A percentile compares a stretch with the other conserved stretches of the same genome.
Evolutionary conservation across 1,140 invertebrate genomes (phyloP).

Genomic region (Cecropterus lyciades): DNA sequence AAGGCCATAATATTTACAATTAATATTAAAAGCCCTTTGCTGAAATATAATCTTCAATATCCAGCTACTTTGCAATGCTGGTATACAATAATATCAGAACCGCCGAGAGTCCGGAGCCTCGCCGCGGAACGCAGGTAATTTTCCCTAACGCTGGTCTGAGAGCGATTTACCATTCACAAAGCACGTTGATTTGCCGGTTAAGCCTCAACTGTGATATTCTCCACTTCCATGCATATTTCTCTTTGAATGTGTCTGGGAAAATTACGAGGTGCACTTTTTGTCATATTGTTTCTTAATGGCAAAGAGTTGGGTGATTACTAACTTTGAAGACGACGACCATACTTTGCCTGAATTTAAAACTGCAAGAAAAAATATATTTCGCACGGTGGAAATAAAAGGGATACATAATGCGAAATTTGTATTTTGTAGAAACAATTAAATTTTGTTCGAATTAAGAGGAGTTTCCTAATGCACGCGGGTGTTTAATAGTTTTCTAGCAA

Average conservation of each 20-base stretch:
- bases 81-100: background rate
- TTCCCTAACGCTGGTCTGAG: constrained; percentile 14
- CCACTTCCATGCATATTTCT: constrained; percentile 8
- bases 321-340: no score
- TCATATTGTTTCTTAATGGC: background rate
- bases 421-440: no score
- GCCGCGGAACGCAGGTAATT: constrained; percentile 10
- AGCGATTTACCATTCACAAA: constrained; percentile 21
- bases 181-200: constrained; percentile 22
- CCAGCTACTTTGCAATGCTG: background rate
- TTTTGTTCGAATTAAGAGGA: no score
- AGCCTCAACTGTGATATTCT: constrained; percentile 13
- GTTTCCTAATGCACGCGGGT: no score
- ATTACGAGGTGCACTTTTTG: background rate
- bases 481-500: no score
- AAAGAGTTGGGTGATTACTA: no score
- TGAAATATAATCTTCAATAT: background rate
- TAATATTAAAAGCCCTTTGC: no score
- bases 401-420: no score
- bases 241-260: background rate
- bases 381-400: no score
- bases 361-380: no score
- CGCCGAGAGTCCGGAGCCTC: background rate
- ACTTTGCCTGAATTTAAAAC: no score
- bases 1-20: no score